Conservation (phyloP, 2,797 vertebrate genomes). For the Toxotes lorentzi region DNA sequence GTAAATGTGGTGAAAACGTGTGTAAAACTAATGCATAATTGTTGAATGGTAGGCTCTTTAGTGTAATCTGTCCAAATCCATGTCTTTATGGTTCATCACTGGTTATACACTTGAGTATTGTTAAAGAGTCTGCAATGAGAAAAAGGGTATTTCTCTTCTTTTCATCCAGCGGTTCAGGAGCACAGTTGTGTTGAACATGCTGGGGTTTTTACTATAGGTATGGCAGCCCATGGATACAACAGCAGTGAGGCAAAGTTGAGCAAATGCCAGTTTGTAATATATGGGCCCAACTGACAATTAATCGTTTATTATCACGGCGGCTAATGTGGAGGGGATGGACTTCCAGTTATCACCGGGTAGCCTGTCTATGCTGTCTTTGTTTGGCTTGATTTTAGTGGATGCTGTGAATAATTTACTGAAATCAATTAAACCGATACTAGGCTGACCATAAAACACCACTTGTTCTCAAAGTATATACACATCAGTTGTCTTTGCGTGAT, state of each 20-base stretch:
- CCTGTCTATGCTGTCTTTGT: constrained; percentile 33
- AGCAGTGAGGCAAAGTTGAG: constrained; percentile 3
- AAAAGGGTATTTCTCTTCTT: constrained; percentile 27
- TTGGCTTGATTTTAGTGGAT: constrained; percentile 30
- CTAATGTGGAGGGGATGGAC: constrained; percentile 18
- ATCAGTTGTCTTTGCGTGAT: constrained; percentile 36
- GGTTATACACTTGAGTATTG: constrained; percentile 20
- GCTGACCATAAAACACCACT: constrained; percentile 33
- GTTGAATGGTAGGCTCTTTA: not conserved
- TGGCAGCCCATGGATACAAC: not conserved
- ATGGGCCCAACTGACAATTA: constrained; percentile 3
- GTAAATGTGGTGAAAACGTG: constrained; percentile 3
- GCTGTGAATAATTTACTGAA: constrained; percentile 51
- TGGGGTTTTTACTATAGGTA: constrained; percentile 1
- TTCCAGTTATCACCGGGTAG: not conserved
- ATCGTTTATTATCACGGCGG: constrained; percentile 24
- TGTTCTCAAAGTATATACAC: constrained; percentile 33
- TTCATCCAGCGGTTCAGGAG: constrained; percentile 18
- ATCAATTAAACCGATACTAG: constrained; percentile 42
- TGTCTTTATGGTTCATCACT: constrained; percentile 18
- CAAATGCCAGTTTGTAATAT: constrained; percentile 26
- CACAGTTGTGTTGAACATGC: not conserved
- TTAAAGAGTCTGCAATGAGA: not conserved
- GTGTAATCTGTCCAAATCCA: not conserved
- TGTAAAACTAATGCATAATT: constrained; percentile 14